Conservation (phyloP, 1,140 invertebrate species). For the Drosophila mauritiana region DNA sequence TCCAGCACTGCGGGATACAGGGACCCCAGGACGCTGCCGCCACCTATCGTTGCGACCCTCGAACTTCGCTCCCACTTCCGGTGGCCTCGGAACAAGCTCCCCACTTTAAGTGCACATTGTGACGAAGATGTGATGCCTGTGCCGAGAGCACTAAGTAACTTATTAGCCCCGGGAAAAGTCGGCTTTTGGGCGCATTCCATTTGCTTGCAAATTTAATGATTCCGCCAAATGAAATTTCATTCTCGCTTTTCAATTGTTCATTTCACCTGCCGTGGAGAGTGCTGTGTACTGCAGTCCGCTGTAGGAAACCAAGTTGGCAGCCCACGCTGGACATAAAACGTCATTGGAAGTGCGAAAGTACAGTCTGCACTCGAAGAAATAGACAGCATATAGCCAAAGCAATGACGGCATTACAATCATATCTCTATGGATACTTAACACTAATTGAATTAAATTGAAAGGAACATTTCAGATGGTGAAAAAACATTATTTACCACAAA, state of each 20-base stretch:
- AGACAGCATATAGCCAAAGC: not conserved
- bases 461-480: no score
- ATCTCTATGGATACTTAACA: no score
- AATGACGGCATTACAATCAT: no score
- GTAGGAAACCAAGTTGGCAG: conserved; percentile 61
- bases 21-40: not conserved
- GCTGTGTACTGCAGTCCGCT: not conserved
- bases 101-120: conserved; percentile 19
- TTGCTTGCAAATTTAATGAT: conserved; percentile 76
- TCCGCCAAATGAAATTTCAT: conserved; percentile 70
- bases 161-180: conserved; percentile 25
- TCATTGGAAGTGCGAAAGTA: not conserved
- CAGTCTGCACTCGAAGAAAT: not conserved
- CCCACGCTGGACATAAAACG: not conserved
- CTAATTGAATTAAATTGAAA: no score
- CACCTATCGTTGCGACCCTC: conserved; percentile 41
- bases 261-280: conserved; percentile 20
- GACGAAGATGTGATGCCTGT: not conserved
- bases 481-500: no score
- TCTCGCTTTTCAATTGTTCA: conserved; percentile 50
- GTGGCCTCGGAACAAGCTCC: conserved; percentile 49
- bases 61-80: conserved; percentile 60
- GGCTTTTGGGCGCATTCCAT: conserved; percentile 64
- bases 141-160: not conserved
- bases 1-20: not conserved